phyloP scores from a whole-genome alignment of 2,113 vertebrate genomes.

The Falco punctatus region DNA sequence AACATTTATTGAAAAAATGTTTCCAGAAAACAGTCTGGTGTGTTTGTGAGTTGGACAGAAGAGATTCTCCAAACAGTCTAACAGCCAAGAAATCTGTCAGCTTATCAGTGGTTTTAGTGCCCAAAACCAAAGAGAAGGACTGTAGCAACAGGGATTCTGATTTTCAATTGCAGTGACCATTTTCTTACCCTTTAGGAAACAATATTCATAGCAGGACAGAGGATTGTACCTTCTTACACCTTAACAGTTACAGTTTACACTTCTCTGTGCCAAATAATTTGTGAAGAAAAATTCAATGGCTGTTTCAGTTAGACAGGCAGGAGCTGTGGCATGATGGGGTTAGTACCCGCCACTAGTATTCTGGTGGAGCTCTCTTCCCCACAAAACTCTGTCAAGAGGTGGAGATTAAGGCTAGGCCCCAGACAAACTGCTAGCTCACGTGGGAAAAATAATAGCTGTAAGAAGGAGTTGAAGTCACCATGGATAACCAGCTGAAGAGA shows the following conservation, averaged over 20 bases:
- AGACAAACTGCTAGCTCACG: neutral
- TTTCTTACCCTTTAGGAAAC: neutral
- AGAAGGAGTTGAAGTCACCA: neutral
- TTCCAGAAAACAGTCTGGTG: neutral
- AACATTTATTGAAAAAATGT: neutral
- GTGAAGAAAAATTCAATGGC: neutral
- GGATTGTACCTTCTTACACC: neutral
- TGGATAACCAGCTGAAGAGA: neutral
- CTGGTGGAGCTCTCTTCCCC: fast-evolving
- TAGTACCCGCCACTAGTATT: neutral
- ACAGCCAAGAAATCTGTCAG: neutral
- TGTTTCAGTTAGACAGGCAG: neutral
- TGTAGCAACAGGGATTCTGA: neutral
- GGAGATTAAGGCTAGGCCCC: neutral
- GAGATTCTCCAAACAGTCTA: neutral
- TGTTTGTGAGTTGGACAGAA: neutral
- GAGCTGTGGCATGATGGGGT: fast-evolving
- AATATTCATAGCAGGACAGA: neutral
- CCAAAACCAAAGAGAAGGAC: neutral
- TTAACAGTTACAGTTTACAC: neutral
- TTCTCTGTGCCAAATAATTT: neutral
- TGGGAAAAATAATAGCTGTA: neutral
- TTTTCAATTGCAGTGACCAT: neutral
- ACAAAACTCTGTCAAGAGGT: neutral
- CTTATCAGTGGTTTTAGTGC: neutral